These are phyloP conservation scores for Serilophus lunatus DNA, from an alignment of 2,113 vertebrate species.

Conservation along the genomic window DNA sequence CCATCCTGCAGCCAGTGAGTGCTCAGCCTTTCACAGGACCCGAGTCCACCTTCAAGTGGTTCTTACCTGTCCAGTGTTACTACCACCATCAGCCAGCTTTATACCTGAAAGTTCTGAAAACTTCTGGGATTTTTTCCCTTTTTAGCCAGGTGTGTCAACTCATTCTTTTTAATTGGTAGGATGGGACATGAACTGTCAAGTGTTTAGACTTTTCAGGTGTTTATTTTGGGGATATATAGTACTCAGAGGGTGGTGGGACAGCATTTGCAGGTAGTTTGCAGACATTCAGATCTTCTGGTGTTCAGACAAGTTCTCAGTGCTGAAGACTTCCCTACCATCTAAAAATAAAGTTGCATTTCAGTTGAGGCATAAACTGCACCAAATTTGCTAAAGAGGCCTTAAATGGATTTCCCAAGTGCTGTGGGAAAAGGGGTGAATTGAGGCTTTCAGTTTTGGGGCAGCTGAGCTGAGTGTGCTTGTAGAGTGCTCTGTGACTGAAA, in stretches of 20 bases:
- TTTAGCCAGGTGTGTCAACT: background rate
- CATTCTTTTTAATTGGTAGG: background rate
- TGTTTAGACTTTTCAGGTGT: background rate
- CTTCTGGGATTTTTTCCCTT: background rate
- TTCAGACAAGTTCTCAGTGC: background rate
- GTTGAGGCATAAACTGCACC: background rate
- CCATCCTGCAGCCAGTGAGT: accelerated
- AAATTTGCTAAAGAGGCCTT: background rate
- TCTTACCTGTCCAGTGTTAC: background rate
- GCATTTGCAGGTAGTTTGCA: background rate
- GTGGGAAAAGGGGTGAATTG: background rate
- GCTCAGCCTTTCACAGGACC: background rate
- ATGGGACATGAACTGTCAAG: background rate
- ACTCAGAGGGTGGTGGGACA: background rate
- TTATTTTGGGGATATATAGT: background rate
- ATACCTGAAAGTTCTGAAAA: background rate
- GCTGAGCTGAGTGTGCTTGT: background rate
- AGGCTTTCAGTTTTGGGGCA: background rate
- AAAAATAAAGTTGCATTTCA: background rate
- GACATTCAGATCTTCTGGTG: no score
- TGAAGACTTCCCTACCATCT: background rate
- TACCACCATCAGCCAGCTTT: background rate
- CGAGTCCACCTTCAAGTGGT: background rate
- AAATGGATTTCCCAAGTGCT: background rate
- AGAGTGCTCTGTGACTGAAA: background rate